Evolutionary conservation across 2,888 invertebrate genomes (phyloP), one percentile per base, ranked within the genome.

Genomic region (Andricus quercusramuli): DNA sequence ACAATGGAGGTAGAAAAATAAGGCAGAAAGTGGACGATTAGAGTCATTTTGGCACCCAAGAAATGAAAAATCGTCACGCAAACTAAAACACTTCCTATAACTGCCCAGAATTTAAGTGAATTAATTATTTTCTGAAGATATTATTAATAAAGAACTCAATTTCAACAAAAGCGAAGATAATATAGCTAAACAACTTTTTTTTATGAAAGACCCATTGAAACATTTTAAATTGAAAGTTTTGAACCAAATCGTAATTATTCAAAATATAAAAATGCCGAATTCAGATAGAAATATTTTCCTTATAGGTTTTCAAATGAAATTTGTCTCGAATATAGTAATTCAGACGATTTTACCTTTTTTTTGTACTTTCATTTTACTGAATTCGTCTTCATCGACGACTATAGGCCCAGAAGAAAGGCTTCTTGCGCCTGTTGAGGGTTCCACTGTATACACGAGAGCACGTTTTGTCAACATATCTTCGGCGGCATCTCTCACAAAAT

Each of bases 391-490:
- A 83, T 92, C 92, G 79, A 92, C 65, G 64, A 92, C 85, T 82
- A 91, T 87, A 0, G 87, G 90, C 13, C 86, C 87, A 4, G 78
- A 86, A 6, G 84, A 81, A 29, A 90, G 84, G 20, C 87, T 83
- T n/a, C 91, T 87, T 0, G 89, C 87, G 65, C 84, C 86, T 80
- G 83, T 62, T 4, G 88, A 83, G 62, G 90, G 90, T 76, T 91
- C 88, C 56, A 90, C 83, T 3, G 92, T 91, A 83, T 92, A 92
- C 84, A 92, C 90, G 25, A 92, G 77, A 20, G 91, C 92, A 29
- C 92, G 91, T 47, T 89, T 89, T 81, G 91, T 91, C 32, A 92
- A 74, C 80, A 92, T 59, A 80, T 92, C 92, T 66, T 92, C 92
- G 80, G 87, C 87, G 25, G 87, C 82, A 25, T 91, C 89, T 67